Conservation (phyloP, 2,888 invertebrate species). For the Calameuta pallipes region DNA sequence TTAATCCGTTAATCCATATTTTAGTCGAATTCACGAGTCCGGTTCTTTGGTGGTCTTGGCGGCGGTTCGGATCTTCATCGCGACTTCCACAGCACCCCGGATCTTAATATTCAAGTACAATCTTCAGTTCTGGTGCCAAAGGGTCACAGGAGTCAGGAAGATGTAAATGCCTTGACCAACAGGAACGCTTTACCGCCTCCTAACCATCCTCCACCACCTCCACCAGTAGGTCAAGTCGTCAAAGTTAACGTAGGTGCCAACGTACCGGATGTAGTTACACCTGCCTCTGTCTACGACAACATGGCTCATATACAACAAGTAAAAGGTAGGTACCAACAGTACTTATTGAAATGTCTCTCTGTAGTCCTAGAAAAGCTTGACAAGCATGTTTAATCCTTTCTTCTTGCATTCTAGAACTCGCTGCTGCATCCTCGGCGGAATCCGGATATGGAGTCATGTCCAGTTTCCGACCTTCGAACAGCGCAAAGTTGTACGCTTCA, state of each 20-base stretch:
- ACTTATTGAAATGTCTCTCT: not conserved
- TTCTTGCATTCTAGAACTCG: conserved; percentile 56
- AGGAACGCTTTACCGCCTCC: conserved; percentile 78
- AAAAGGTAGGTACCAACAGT: conserved; percentile 62
- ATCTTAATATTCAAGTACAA: conserved; percentile 67
- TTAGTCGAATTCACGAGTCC: conserved; percentile 69
- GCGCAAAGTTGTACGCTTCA: conserved; percentile 88
- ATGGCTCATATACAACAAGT: conserved; percentile 67
- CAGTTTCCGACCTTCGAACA: conserved; percentile 89
- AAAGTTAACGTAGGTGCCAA: conserved; percentile 73
- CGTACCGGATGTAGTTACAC: conserved; percentile 58
- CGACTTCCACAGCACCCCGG: conserved; percentile 92
- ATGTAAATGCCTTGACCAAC: conserved; percentile 69
- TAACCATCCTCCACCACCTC: conserved; percentile 85
- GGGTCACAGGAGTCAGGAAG: conserved; percentile 79
- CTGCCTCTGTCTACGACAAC: conserved; percentile 62
- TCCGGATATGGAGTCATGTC: conserved; percentile 76
- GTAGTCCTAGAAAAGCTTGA: not conserved
- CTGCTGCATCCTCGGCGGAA: conserved; percentile 60
- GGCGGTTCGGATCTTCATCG: conserved; percentile 75
- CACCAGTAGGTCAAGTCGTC: conserved; percentile 77
- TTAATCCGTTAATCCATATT: conserved; percentile 24
- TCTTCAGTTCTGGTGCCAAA: conserved; percentile 60
- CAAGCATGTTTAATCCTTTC: conserved; percentile 5
- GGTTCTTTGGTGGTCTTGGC: conserved; percentile 67